Evolutionary conservation across 2,797 vertebrate species (phyloP).

Genomic region (Acanthurus tractus): DNA sequence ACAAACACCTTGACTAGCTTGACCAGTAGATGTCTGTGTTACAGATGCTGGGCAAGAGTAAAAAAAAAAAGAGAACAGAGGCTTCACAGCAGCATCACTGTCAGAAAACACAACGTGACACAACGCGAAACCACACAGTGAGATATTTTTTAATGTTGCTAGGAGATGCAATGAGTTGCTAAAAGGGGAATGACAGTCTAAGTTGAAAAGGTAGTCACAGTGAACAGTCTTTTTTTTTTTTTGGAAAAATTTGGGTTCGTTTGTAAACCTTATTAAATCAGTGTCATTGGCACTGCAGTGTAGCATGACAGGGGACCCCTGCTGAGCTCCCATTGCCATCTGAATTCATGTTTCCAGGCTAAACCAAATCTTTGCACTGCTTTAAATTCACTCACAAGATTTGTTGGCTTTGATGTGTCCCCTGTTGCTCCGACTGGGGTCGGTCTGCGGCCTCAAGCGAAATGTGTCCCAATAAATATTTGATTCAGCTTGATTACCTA

Average conservation of each 20-base stretch:
- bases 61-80: not conserved
- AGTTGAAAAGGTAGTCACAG: not conserved
- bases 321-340: constrained; percentile 9
- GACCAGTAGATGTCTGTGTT: constrained; percentile 37
- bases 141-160: constrained; percentile 43
- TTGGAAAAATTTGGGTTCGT: not conserved
- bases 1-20: constrained; percentile 25
- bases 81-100: constrained; percentile 15
- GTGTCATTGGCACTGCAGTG: not conserved
- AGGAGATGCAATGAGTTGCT: constrained; percentile 43
- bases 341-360: constrained; percentile 9
- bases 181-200: constrained; percentile 17
- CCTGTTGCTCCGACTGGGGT: constrained; percentile 33
- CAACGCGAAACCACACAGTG: constrained; percentile 4
- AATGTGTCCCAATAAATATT: constrained; percentile 79
- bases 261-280: constrained; percentile 12
- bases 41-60: not conserved
- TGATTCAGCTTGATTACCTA: constrained; percentile 79
- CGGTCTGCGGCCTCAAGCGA: constrained; percentile 51
- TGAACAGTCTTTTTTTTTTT: too few species aligned
- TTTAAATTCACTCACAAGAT: constrained; percentile 19
- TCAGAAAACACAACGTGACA: not conserved
- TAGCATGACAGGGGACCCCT: not conserved
- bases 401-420: constrained; percentile 47
- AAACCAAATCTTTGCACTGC: constrained; percentile 10